Evolutionary conservation across 2,888 invertebrate genomes (phyloP).

Genomic region (Lasius fuliginosus): DNA sequence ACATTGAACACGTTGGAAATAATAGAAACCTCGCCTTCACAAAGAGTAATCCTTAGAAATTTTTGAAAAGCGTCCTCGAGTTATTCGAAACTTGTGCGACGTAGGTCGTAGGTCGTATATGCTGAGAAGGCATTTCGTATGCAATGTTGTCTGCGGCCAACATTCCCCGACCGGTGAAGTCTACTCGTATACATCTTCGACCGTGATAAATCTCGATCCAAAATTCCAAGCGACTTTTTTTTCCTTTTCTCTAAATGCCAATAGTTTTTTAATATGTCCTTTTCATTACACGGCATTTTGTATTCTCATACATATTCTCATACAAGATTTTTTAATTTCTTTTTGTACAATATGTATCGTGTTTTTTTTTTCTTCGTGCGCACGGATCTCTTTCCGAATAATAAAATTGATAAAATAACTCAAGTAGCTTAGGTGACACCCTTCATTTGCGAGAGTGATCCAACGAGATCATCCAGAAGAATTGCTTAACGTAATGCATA

Average conservation of each 20-base stretch:
- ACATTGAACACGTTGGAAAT: not conserved
- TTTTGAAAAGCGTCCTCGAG: constrained; percentile 28
- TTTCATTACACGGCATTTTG: not conserved
- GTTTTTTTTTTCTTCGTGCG: not conserved
- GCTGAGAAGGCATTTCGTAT: constrained; percentile 58
- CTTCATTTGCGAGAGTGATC: constrained; percentile 42
- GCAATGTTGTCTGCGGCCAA: constrained; percentile 39
- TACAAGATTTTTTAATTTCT: not conserved
- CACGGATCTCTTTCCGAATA: not conserved
- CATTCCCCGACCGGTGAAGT: constrained; percentile 52
- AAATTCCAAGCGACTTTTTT: constrained; percentile 43
- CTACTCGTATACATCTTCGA: constrained; percentile 44
- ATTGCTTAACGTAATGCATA: constrained; percentile 51
- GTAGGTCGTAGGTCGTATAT: constrained; percentile 53
- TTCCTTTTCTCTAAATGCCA: not conserved
- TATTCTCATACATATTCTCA: not conserved
- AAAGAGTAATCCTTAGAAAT: not conserved
- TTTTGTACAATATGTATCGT: not conserved
- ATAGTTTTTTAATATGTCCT: not conserved
- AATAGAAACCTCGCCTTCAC: not conserved
- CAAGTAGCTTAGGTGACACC: constrained; percentile 65
- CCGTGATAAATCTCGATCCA: constrained; percentile 22
- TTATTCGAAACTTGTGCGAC: constrained; percentile 62
- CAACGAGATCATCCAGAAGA: constrained; percentile 75
- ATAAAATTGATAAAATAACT: constrained; percentile 45